Percentiles rank a stretch among this genome's conserved stretches.
Conservation (phyloP, 2,113 vertebrate genomes). For the Tragelaphus imberbis region DNA sequence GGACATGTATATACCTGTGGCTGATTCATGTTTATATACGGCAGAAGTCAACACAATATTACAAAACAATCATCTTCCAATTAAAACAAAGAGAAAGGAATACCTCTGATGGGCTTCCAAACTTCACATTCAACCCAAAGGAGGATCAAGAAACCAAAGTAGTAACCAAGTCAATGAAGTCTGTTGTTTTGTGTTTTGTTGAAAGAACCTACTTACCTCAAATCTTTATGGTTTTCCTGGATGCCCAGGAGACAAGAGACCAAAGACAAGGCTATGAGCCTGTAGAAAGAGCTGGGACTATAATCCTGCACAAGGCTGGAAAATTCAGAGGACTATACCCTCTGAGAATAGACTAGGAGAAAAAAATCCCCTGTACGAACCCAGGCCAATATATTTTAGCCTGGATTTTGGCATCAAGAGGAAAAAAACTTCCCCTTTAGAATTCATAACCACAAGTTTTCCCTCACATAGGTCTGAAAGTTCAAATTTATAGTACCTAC, state of each 20-base stretch:
- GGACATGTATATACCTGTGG: neutral
- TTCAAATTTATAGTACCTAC: neutral
- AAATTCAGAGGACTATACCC: neutral
- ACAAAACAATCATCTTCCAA: neutral
- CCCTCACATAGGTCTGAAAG: neutral
- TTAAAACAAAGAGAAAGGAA: neutral
- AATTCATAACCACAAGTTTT: slow-evolving; percentile 14
- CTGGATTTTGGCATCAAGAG: neutral
- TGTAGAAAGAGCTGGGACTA: neutral
- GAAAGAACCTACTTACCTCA: neutral
- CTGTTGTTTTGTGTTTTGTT: neutral
- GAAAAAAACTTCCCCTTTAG: neutral
- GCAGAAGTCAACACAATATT: neutral
- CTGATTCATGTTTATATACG: neutral
- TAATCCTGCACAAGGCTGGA: neutral
- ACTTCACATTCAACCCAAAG: neutral
- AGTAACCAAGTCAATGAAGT: neutral
- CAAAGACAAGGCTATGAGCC: neutral
- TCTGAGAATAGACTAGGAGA: neutral
- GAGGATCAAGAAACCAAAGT: neutral
- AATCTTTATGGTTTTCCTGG: neutral
- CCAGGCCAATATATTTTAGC: neutral
- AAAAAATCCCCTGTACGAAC: neutral
- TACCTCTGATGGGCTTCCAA: neutral
- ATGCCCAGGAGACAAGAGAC: neutral